Evolutionary conservation across 2,888 invertebrate genomes (phyloP).

Genomic region (Parelbella ahira): DNA sequence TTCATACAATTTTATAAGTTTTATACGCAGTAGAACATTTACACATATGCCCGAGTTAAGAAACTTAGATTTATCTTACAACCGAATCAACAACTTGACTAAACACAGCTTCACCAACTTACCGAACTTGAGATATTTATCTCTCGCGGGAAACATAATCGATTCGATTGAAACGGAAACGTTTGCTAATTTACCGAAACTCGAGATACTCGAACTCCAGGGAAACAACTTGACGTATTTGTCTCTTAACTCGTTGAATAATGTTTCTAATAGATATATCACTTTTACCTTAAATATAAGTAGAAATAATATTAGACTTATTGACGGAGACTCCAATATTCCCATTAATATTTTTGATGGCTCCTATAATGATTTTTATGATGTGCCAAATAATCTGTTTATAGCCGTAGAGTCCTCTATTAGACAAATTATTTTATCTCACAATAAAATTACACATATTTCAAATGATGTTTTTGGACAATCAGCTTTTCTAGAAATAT

Average conservation of each 20-base stretch:
- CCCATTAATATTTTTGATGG: constrained; percentile 86
- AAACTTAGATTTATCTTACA: constrained; percentile 89
- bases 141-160: constrained; percentile 91
- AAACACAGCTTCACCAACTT: constrained; percentile 88
- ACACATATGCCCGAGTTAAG: constrained; percentile 85
- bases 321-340: constrained; percentile 73
- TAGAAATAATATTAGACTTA: constrained; percentile 81
- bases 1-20: constrained; percentile 89
- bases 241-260: constrained; percentile 84
- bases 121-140: constrained; percentile 88
- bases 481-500: constrained; percentile 84
- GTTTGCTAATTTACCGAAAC: constrained; percentile 86
- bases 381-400: constrained; percentile 84
- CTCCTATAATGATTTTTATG: constrained; percentile 83
- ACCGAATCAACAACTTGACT: constrained; percentile 86
- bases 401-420: constrained; percentile 83
- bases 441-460: constrained; percentile 86
- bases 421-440: constrained; percentile 85
- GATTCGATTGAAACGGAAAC: constrained; percentile 85
- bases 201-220: constrained; percentile 90
- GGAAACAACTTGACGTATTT: constrained; percentile 87
- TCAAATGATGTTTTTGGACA: constrained; percentile 88
- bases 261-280: constrained; percentile 83
- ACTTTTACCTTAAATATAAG: constrained; percentile 89
- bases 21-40: constrained; percentile 85